Base-by-base conservation (phyloP, 2,113 vertebrate species). In the Etheostoma spectabile region DNA sequence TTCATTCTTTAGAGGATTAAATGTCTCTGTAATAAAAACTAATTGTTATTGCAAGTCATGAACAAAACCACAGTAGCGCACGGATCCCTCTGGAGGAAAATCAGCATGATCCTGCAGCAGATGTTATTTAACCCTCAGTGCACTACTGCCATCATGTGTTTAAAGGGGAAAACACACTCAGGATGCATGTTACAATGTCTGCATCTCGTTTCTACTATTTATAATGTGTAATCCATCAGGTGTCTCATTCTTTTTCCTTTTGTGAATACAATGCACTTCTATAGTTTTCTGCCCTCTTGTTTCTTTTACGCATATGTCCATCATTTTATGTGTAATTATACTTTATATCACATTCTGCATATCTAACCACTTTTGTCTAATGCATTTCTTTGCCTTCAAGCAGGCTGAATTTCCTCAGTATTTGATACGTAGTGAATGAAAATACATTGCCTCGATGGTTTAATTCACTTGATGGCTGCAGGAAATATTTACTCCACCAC, bases 81-180 rank as follows among this genome's bases (percentile, higher is more conserved):
- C 1, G 2, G 45, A 18, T 38, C 51, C 42, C 64, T 59, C 65
- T 63, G 46, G 45, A 60, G 46, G 65, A 52, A 52, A 53, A 1
- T 16, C 42, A 11, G 6, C 35, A 5, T 55, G n/a, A 0, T 18
- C 15, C 53, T 59, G 57, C 64, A 74, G 82, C 72, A 64, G 51
- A 13, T 3, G 6, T 45, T 14, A 5, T 61, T 38, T 0, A 35
- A 62, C 75, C 14, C 22, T 59, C 30, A 27, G 22, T 18, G 38
- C 42, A 38, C 1, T 70, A 56, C 38, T 14, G 75, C 84, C 88
- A 68, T 30, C 88, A 21, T 70, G 82, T 82, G 88, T 52, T 59
- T 16, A 38, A 30, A 35, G 13, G 10, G 52, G 19, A 71, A 22
- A 84, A 74, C 46, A 59, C 35, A 46, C 51, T 22, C 24, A 66